phyloP scores from a whole-genome alignment of 2,113 vertebrate species.

The Xiphorhynchus elegans region DNA sequence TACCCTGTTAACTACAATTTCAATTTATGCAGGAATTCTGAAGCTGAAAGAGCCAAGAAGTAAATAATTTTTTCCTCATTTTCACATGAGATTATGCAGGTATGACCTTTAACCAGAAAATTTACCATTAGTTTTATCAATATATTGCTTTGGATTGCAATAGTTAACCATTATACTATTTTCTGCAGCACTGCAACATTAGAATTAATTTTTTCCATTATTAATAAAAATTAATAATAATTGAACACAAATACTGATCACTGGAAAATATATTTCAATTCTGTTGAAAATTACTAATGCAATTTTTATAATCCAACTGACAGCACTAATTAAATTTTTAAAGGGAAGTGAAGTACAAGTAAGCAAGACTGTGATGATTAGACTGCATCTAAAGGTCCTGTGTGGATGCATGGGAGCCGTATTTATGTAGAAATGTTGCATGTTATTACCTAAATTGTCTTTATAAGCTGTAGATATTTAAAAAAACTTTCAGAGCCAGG shows the following conservation, averaged over 20 bases:
- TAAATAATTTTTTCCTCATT: not conserved
- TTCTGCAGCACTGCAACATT: not conserved
- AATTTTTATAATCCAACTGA: not conserved
- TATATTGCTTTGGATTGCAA: not conserved
- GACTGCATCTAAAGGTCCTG: not conserved
- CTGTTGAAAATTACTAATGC: not conserved
- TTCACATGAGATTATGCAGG: not conserved
- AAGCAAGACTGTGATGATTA: accelerated
- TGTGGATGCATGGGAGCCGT: not conserved
- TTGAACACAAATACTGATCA: not conserved
- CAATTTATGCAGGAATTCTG: not conserved
- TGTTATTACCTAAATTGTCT: not conserved
- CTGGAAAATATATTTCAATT: not conserved
- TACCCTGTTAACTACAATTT: not conserved
- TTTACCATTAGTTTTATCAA: not conserved
- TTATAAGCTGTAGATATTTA: not conserved
- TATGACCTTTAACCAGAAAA: not conserved
- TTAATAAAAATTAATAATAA: not conserved
- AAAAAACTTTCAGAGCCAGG: not conserved
- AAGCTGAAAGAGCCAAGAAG: not conserved
- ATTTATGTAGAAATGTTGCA: not conserved
- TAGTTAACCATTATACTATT: not conserved
- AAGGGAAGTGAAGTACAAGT: not conserved
- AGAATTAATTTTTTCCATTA: not conserved
- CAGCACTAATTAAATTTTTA: not conserved